phyloP scores from a whole-genome alignment of 2,797 vertebrate species.

The Silurus lanzhouensis region DNA sequence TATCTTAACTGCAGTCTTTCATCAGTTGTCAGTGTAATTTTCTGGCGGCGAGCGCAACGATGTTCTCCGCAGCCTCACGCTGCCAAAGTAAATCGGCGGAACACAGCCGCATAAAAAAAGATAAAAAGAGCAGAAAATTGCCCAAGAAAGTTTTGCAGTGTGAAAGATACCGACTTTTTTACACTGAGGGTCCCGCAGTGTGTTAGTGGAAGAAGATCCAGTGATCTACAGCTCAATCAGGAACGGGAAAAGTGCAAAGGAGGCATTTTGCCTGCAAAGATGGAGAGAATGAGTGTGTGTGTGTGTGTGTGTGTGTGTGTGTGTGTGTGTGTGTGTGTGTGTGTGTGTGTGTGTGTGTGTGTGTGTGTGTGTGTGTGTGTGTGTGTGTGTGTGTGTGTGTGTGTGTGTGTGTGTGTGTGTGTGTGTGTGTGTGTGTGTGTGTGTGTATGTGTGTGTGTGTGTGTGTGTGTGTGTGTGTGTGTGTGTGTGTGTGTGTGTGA shows the following conservation, averaged over 20 bases:
- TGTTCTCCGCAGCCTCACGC: conserved; percentile 42
- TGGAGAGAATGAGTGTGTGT: conserved; percentile 20
- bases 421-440: conserved; percentile 18
- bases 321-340: not conserved
- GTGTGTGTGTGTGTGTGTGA: not conserved
- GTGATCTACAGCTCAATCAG: conserved; percentile 53
- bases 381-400: not conserved
- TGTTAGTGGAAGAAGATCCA: conserved; percentile 48
- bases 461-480: not conserved
- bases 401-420: not conserved
- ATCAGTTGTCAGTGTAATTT: conserved; percentile 52
- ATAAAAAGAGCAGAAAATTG: conserved; percentile 57
- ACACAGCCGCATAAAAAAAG: conserved; percentile 53
- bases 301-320: conserved; percentile 11
- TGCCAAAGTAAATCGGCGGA: conserved; percentile 60
- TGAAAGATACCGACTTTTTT: conserved; percentile 54
- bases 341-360: not conserved
- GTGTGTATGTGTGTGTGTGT: conserved; percentile 14
- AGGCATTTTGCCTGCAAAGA: conserved; percentile 62
- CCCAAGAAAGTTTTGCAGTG: conserved; percentile 39
- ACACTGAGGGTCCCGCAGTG: conserved; percentile 38
- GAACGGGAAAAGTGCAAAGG: conserved; percentile 66
- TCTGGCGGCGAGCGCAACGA: conserved; percentile 20
- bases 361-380: not conserved
- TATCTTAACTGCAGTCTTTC: conserved; percentile 49